Conservation (phyloP, 2,797 vertebrate species). For the Rhadinocentrus ornatus region DNA sequence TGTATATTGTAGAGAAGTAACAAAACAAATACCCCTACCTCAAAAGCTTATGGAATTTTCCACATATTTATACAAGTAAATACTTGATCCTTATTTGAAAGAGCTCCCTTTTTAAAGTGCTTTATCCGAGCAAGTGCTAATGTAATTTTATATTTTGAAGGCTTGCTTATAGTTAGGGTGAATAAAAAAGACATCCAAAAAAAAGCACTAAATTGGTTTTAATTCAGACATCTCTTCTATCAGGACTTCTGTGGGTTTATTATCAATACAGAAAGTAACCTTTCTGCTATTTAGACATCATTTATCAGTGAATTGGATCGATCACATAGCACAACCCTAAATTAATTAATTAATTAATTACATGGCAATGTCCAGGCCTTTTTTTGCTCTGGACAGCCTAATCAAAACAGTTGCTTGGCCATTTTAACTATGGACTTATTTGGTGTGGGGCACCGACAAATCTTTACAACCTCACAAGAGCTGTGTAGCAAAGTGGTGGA, state of each 20-base stretch:
- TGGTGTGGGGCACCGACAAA: not conserved
- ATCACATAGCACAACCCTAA: not conserved
- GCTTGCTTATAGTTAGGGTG: not conserved
- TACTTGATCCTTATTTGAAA: not conserved
- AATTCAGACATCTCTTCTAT: not conserved
- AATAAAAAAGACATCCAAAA: not conserved
- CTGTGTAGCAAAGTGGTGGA: not conserved
- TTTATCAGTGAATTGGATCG: not conserved
- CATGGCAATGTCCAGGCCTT: not conserved
- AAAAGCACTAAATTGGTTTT: not conserved
- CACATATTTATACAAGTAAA: not conserved
- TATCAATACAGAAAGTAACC: not conserved
- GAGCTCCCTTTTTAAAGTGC: not conserved
- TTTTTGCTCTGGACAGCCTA: not conserved
- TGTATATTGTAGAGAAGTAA: too few relatives aligned
- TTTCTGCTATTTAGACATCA: not conserved
- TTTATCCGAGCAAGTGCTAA: not conserved
- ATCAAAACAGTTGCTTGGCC: not conserved
- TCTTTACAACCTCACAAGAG: not conserved
- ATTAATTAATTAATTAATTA: not conserved
- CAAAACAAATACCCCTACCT: too few relatives aligned
- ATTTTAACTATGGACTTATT: not conserved
- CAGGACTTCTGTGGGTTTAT: not conserved
- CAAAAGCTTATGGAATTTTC: not conserved
- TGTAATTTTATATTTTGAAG: not conserved